These are phyloP conservation scores for Penelope pileata DNA, from an alignment of 2,113 vertebrate species.

Conservation along the genomic window DNA sequence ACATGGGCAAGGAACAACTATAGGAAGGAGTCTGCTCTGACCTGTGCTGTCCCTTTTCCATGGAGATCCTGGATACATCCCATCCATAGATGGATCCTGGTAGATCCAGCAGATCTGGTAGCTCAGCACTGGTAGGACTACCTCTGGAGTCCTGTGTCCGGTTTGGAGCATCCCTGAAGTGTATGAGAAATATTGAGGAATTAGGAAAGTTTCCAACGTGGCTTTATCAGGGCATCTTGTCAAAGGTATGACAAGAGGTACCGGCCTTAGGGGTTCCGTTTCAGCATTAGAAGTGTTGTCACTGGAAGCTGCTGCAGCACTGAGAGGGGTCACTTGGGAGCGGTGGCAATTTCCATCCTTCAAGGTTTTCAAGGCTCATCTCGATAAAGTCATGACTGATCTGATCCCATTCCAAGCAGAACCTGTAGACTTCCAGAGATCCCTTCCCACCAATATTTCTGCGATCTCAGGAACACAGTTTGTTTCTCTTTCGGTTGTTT, in stretches of 20 bases:
- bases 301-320: not conserved
- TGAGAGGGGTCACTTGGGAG: not conserved
- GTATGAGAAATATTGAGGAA: not conserved
- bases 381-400: not conserved
- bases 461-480: not conserved
- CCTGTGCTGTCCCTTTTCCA: not conserved
- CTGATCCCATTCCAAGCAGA: not conserved
- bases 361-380: not conserved
- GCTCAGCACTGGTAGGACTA: not conserved
- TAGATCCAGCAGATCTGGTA: not conserved
- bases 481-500: not conserved
- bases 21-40: not conserved
- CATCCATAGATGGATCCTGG: too few relatives aligned
- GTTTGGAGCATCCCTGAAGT: not conserved
- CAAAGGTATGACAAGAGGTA: not conserved
- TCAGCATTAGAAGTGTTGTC: not conserved
- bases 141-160: accelerated
- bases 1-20: not conserved
- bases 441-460: not conserved
- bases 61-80: not conserved
- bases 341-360: not conserved
- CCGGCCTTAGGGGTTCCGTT: not conserved
- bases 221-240: not conserved
- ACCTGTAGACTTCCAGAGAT: not conserved
- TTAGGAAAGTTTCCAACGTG: not conserved